Evolutionary conservation across 2,797 vertebrate genomes (phyloP).

Genomic region (Onychomys leucogaster): DNA sequence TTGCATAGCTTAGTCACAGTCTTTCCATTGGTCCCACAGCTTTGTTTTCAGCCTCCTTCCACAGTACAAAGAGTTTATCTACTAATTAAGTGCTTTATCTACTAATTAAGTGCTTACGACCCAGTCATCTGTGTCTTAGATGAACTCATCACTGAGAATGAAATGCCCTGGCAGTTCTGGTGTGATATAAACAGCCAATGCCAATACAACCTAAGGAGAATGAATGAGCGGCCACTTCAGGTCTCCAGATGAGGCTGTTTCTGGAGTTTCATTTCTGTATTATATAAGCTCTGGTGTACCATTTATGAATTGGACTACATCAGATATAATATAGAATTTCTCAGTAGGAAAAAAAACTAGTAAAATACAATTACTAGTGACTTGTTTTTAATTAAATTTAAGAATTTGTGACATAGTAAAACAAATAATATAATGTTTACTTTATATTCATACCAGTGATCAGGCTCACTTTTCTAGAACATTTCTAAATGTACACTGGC

Average conservation of each 20-base stretch:
- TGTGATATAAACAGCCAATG: slow-evolving; percentile 39
- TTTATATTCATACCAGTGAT: background rate
- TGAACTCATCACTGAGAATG: slow-evolving; percentile 67
- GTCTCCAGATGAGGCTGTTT: background rate
- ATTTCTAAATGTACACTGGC: slow-evolving; percentile 1
- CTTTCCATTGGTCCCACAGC: background rate
- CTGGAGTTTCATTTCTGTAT: background rate
- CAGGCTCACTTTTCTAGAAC: background rate
- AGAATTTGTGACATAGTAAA: slow-evolving; percentile 12
- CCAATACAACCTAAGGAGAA: background rate
- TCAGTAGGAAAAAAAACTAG: background rate
- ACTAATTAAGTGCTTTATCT: background rate
- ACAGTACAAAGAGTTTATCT: background rate
- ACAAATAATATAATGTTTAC: background rate
- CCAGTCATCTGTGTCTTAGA: slow-evolving; percentile 48
- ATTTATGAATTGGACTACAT: slow-evolving; percentile 1
- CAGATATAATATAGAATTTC: slow-evolving; percentile 1
- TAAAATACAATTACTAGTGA: background rate
- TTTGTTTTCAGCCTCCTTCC: background rate
- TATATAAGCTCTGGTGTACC: background rate
- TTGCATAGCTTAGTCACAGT: background rate
- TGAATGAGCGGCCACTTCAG: background rate
- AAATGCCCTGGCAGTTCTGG: slow-evolving; percentile 15
- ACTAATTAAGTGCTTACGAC: background rate
- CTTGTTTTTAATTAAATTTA: slow-evolving; percentile 43